Evolutionary conservation across 2,888 invertebrate species (phyloP).

Genomic region (Drosophila glabriapex): DNA sequence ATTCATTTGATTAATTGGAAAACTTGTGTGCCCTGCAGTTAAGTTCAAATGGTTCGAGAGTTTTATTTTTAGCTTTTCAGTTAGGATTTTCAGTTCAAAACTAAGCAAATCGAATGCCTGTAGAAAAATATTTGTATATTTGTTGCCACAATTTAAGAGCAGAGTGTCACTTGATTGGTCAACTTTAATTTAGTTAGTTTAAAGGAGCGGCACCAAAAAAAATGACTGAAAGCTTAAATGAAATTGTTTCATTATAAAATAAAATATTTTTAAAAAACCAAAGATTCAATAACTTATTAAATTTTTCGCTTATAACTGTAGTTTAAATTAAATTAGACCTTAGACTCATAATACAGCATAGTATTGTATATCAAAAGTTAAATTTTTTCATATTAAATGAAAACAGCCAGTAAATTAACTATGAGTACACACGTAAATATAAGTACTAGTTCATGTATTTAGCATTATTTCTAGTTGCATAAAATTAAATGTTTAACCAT

Average conservation of each 20-base stretch:
- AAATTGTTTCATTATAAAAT: constrained; percentile 73
- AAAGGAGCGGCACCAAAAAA: constrained; percentile 53
- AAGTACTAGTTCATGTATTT: constrained; percentile 54
- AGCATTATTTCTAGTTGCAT: constrained; percentile 59
- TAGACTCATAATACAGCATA: constrained; percentile 45
- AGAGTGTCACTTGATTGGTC: constrained; percentile 22
- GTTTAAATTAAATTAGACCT: constrained; percentile 35
- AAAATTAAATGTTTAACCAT: constrained; percentile 57
- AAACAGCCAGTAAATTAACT: constrained; percentile 41
- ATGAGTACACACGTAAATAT: constrained; percentile 40
- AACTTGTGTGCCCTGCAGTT: constrained; percentile 43
- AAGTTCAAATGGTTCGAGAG: constrained; percentile 43
- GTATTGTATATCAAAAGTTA: constrained; percentile 57
- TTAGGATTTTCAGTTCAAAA: constrained; percentile 39
- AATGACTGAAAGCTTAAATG: constrained; percentile 77
- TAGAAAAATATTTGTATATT: constrained; percentile 23
- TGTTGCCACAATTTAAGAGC: constrained; percentile 43
- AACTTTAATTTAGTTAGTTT: constrained; percentile 54
- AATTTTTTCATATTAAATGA: constrained; percentile 52
- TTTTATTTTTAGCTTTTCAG: constrained; percentile 14
- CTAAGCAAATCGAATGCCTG: constrained; percentile 73
- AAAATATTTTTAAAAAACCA: constrained; percentile 13
- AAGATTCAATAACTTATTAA: constrained; percentile 37
- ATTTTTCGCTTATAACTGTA: constrained; percentile 68
- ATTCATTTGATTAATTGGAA: constrained; percentile 61